These are phyloP conservation scores for Silurus glanis DNA, from an alignment of 2,113 vertebrate genomes.

Conservation along the genomic window DNA sequence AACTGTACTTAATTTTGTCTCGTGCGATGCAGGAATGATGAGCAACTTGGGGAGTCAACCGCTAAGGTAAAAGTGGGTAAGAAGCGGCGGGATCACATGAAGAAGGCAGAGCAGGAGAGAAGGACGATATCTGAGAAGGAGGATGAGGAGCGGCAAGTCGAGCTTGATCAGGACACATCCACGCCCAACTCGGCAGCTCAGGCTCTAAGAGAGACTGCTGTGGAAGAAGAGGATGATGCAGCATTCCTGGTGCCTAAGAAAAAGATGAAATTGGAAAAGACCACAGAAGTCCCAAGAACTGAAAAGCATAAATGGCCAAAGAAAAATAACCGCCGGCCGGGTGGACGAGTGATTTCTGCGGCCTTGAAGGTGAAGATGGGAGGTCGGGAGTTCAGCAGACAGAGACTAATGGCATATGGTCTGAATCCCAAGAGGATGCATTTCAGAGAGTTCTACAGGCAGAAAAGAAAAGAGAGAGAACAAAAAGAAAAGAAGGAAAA, in stretches of 20 bases:
- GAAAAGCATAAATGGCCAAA: conserved; percentile 57
- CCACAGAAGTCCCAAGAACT: conserved; percentile 5
- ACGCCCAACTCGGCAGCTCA: background rate
- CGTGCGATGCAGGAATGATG: conserved; percentile 26
- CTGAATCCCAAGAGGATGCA: conserved; percentile 84
- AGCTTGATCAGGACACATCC: background rate
- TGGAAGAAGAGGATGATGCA: conserved; percentile 46
- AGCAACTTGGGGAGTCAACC: background rate
- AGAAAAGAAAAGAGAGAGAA: conserved; percentile 63
- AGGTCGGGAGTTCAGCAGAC: conserved; percentile 77
- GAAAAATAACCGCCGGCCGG: conserved; percentile 59
- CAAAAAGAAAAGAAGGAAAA: conserved; percentile 61
- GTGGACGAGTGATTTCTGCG: conserved; percentile 59
- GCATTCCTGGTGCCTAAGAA: conserved; percentile 67
- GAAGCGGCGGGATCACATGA: conserved; percentile 55
- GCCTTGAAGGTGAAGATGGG: conserved; percentile 70
- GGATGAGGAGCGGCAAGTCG: background rate
- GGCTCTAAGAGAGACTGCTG: conserved; percentile 34
- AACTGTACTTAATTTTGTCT: background rate
- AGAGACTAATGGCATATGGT: conserved; percentile 83
- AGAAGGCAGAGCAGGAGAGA: conserved; percentile 65
- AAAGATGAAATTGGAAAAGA: conserved; percentile 55
- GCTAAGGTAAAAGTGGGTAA: conserved; percentile 42
- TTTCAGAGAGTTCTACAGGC: conserved; percentile 77
- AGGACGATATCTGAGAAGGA: conserved; percentile 56